These are phyloP conservation scores for Neodiprion virginianus DNA, from an alignment of 1,140 invertebrate species.

Conservation along the genomic window DNA sequence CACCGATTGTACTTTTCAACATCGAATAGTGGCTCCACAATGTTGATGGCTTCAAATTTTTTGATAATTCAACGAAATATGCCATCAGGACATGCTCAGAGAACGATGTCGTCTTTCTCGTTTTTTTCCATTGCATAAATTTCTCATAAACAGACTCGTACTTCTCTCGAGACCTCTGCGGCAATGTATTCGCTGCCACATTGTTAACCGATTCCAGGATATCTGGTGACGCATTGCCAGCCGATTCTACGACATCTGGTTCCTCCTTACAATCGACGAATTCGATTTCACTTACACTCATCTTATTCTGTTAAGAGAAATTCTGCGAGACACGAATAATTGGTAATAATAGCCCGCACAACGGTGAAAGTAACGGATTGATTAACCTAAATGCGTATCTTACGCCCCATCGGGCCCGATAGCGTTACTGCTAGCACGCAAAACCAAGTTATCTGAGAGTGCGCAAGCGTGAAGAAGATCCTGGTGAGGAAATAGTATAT, in stretches of 20 bases:
- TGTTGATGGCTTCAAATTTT: slow-evolving; percentile 33
- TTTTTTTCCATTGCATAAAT: slow-evolving; percentile 23
- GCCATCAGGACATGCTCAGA: slow-evolving; percentile 35
- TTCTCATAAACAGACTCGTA: slow-evolving; percentile 20
- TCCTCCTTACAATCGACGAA: neutral
- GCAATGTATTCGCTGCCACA: slow-evolving; percentile 18
- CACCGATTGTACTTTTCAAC: slow-evolving; percentile 30
- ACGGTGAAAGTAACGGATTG: too few species aligned
- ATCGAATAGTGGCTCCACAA: slow-evolving; percentile 40
- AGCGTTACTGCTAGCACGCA: too few species aligned
- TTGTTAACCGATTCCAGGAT: neutral
- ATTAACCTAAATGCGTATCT: too few species aligned
- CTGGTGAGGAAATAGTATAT: too few species aligned
- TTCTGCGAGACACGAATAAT: too few species aligned
- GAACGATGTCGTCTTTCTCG: slow-evolving; percentile 31
- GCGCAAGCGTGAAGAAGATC: too few species aligned
- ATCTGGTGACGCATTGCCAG: neutral
- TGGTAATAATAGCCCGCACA: too few species aligned
- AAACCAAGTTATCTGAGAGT: too few species aligned
- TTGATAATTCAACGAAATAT: slow-evolving; percentile 39
- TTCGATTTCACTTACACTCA: too few species aligned
- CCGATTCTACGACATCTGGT: neutral
- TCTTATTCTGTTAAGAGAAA: too few species aligned
- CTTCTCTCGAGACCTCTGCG: slow-evolving; percentile 21
- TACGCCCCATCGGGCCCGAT: too few species aligned